These are phyloP conservation scores for Platichthys stellatus DNA, from an alignment of 2,113 vertebrate genomes.

Conservation along the genomic window DNA sequence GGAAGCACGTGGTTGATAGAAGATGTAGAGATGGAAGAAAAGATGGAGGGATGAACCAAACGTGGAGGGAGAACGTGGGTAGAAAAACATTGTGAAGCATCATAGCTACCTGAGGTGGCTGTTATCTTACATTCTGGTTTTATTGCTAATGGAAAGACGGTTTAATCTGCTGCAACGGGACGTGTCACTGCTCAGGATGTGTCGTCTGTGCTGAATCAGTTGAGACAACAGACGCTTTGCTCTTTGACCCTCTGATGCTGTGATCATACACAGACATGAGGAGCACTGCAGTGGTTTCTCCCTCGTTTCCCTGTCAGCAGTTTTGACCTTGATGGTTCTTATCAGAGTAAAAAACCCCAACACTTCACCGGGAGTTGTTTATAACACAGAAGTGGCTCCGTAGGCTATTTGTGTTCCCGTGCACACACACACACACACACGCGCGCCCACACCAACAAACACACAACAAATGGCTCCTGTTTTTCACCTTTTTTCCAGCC, in stretches of 20 bases:
- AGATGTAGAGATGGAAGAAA: neutral
- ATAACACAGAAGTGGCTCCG: slow-evolving; percentile 34
- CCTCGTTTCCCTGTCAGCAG: slow-evolving; percentile 33
- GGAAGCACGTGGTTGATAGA: neutral
- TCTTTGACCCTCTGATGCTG: neutral
- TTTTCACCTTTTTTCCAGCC: slow-evolving; percentile 8
- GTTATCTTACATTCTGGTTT: slow-evolving; percentile 9
- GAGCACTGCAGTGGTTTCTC: neutral
- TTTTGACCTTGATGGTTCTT: slow-evolving; percentile 41
- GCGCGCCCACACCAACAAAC: neutral
- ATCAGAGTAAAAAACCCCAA: slow-evolving; percentile 27
- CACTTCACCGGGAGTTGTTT: slow-evolving; percentile 44
- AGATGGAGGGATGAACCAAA: neutral
- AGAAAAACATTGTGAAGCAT: neutral
- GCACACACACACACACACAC: neutral
- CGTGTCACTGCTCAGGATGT: neutral
- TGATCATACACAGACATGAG: neutral
- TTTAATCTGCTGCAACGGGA: slow-evolving; percentile 21
- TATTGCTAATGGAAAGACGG: slow-evolving; percentile 45
- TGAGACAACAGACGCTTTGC: neutral
- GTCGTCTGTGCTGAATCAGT: neutral
- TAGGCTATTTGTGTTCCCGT: slow-evolving; percentile 44
- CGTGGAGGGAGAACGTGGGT: neutral
- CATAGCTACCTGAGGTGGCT: slow-evolving; percentile 5
- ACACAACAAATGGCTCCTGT: neutral